Base-by-base conservation (phyloP, 2,888 invertebrate genomes). In the Barypeithes pellucidus region DNA sequence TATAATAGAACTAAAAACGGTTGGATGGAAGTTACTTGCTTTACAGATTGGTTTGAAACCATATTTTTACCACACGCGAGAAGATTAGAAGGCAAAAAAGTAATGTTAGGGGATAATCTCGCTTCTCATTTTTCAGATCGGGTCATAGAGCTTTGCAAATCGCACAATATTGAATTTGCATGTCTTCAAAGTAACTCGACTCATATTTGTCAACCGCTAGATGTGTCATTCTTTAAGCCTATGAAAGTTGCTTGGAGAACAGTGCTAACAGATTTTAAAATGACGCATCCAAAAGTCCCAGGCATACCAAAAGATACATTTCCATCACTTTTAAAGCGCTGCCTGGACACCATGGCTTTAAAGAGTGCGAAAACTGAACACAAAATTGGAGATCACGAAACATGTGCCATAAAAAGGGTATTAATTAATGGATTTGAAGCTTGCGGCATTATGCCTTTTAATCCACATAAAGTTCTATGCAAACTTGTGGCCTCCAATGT, bases 81-180 rank as follows among this genome's bases (percentile, higher is more conserved):
- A 67, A 63, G 70, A 66, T 41, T 62, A 18, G 52, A 54, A 52
- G 57, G 62, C 20, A 29, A 36, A 29, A 85, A 85, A 77, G 77
- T 82, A 22, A 33, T 85, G 5, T 81, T 86, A 66, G 85, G 86
- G 0, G 84, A 87, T 71, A 85, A 85, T 77, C 73, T 85, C 61
- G 77, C 81, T 8, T 79, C 79, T 43, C 83, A 85, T 69, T 71
- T 84, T 18, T 50, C n/a, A 45, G 16, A 50, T 18, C 41, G 61
- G 36, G 36, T 61, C 18, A 41, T 61, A 20, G 18, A 24, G 11
- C 45, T 61, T 16, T 63, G 70, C 29, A 45, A 70, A 57, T 63
- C 52, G 54, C 54, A 85, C 82, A 61, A 73, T 57, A 45, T 82
- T 81, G 73, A 67, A 80, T 82, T 84, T 71, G 75, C 83, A 12